A percentile compares a stretch with the other conserved stretches of the same genome.
Evolutionary conservation across 2,113 vertebrate species (phyloP).

Genomic region (Onychorhynchus coronatus): DNA sequence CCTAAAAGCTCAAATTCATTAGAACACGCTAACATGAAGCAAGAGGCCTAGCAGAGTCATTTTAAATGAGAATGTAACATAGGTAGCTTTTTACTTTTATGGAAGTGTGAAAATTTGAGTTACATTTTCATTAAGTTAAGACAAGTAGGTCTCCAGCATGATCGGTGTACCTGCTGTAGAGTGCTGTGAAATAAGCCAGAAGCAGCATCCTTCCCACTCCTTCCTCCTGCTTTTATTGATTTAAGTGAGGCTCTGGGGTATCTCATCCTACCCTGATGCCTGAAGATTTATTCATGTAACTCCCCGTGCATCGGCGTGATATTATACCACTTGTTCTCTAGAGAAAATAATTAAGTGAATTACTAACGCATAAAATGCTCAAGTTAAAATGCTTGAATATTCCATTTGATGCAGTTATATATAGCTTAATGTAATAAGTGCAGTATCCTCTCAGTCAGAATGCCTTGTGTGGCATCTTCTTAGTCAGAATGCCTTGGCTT

Average conservation of each 20-base stretch:
- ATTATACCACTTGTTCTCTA: conserved; percentile 30
- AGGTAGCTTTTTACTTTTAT: background rate
- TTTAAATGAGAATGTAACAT: background rate
- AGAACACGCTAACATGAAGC: background rate
- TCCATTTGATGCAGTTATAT: conserved; percentile 70
- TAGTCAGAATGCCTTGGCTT: conserved; percentile 6
- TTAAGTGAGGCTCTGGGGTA: background rate
- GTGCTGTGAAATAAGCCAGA: background rate
- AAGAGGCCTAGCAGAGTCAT: background rate
- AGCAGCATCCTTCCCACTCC: background rate
- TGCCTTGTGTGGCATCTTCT: background rate
- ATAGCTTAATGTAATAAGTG: conserved; percentile 50
- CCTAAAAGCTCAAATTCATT: background rate
- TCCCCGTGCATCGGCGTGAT: conserved; percentile 56
- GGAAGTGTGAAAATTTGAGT: background rate
- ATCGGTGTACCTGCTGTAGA: background rate
- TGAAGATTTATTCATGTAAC: conserved; percentile 56
- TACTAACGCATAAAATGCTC: conserved; percentile 66
- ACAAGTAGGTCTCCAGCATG: background rate
- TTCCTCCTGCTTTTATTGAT: conserved; percentile 21
- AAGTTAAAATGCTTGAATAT: conserved; percentile 71
- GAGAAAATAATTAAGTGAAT: conserved; percentile 71
- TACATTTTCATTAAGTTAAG: background rate
- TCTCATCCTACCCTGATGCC: conserved; percentile 26
- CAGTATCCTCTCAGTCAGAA: background rate